A percentile compares a stretch with the other conserved stretches of the same genome.
Evolutionary conservation across 2,797 vertebrate genomes (phyloP).

Genomic region (Cirrhinus mrigala): DNA sequence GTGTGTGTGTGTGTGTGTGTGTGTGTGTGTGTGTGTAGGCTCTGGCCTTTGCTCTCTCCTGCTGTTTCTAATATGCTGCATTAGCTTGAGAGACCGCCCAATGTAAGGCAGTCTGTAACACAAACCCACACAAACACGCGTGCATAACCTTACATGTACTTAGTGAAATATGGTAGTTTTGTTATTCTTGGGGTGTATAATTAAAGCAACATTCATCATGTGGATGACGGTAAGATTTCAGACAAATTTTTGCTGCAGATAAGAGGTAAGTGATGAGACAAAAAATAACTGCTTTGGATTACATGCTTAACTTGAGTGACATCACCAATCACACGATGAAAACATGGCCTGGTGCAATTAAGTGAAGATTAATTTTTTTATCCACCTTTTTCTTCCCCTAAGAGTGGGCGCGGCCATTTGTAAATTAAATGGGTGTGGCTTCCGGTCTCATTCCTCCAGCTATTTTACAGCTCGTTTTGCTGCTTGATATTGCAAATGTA

Average conservation of each 20-base stretch:
- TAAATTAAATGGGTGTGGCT: too few species aligned
- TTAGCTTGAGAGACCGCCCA: constrained; percentile 46
- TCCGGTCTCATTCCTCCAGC: too few species aligned
- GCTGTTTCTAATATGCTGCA: constrained; percentile 54
- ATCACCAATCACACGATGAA: background rate
- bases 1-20: constrained; percentile 15
- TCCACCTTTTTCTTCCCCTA: too few species aligned
- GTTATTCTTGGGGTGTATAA: background rate
- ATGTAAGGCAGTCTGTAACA: constrained; percentile 31
- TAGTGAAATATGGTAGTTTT: background rate
- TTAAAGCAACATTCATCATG: background rate
- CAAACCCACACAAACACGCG: constrained; percentile 16
- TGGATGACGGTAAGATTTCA: background rate
- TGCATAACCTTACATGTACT: background rate
- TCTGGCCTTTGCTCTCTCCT: constrained; percentile 52
- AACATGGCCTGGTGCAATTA: background rate
- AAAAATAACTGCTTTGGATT: background rate
- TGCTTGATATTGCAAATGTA: too few species aligned
- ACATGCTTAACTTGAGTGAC: background rate
- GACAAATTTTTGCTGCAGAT: background rate
- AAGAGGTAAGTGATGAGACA: background rate
- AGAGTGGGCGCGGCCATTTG: too few species aligned
- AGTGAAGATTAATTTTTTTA: background rate
- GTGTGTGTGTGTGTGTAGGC: constrained; percentile 26
- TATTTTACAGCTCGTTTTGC: too few species aligned